A percentile compares a stretch with the other conserved stretches of the same genome.
phyloP scores from a whole-genome alignment of 1,140 invertebrate genomes.

The Drosophila repleta region DNA sequence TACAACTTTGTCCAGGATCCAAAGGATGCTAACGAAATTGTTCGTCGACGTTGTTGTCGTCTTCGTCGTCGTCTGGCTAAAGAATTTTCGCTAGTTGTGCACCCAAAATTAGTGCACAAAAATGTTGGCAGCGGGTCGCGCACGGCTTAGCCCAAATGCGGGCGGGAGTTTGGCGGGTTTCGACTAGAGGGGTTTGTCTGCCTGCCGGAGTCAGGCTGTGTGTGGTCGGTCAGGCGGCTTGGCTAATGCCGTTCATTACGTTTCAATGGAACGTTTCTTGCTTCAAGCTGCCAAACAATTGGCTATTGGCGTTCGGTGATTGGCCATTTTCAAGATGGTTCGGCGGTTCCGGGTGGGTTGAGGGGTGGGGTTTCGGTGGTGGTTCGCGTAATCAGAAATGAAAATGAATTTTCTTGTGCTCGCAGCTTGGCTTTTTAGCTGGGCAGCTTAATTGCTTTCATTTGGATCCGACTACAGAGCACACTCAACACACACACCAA shows the following conservation, averaged over 20 bases:
- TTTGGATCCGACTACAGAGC: constrained; percentile 50
- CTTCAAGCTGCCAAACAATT: constrained; percentile 48
- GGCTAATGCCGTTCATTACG: constrained; percentile 72
- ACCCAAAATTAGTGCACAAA: constrained; percentile 69
- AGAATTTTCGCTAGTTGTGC: constrained; percentile 49
- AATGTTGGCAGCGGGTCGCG: constrained; percentile 58
- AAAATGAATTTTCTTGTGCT: constrained; percentile 55
- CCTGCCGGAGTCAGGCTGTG: constrained; percentile 4
- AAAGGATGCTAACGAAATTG: constrained; percentile 72
- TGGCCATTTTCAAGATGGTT: constrained; percentile 19
- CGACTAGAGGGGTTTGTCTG: constrained; percentile 22
- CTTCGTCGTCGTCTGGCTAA: constrained; percentile 12
- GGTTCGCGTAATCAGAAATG: constrained; percentile 58
- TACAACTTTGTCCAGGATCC: constrained; percentile 71
- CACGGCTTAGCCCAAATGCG: constrained; percentile 34
- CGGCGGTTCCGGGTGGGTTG: neutral
- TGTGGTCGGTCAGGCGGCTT: constrained; percentile 28
- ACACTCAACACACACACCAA: constrained; percentile 22
- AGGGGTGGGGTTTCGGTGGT: neutral
- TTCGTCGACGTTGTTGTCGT: constrained; percentile 2
- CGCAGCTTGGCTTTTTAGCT: constrained; percentile 32
- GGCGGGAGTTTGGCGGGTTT: neutral
- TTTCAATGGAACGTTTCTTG: constrained; percentile 62
- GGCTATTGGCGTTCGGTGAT: constrained; percentile 21
- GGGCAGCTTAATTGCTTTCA: constrained; percentile 78